Conservation (phyloP, 2,113 vertebrate genomes). For the Phylloscopus trochiloides region DNA sequence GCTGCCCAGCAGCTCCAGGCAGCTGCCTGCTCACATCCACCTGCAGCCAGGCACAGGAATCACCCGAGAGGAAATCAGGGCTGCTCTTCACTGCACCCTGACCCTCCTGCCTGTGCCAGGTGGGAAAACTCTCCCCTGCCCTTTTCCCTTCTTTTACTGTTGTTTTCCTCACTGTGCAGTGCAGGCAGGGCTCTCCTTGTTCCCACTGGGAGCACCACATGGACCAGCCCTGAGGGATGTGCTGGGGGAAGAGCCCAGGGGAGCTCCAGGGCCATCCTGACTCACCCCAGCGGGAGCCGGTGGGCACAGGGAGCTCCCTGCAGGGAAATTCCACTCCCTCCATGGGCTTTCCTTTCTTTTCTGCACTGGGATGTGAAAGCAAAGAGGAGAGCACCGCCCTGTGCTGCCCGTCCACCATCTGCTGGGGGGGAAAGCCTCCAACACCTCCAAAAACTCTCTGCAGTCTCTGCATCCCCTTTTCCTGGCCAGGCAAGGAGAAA, state of each 20-base stretch:
- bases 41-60: background rate
- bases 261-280: background rate
- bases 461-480: background rate
- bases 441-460: background rate
- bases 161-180: background rate
- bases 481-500: background rate
- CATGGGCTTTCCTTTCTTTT: background rate
- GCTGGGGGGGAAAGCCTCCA: background rate
- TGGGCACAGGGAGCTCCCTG: background rate
- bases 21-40: slow-evolving; percentile 26
- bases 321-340: background rate
- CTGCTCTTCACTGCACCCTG: background rate
- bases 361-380: too few species aligned
- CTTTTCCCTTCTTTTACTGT: background rate
- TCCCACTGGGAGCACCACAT: background rate
- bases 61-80: background rate
- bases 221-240: background rate
- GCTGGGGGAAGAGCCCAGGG: background rate
- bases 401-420: background rate
- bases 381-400: background rate
- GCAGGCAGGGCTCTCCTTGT: background rate
- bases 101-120: background rate
- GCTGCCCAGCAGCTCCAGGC: background rate
- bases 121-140: background rate
- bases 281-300: background rate